phyloP scores from a whole-genome alignment of 2,888 invertebrate species.

The Leucoma salicis region DNA sequence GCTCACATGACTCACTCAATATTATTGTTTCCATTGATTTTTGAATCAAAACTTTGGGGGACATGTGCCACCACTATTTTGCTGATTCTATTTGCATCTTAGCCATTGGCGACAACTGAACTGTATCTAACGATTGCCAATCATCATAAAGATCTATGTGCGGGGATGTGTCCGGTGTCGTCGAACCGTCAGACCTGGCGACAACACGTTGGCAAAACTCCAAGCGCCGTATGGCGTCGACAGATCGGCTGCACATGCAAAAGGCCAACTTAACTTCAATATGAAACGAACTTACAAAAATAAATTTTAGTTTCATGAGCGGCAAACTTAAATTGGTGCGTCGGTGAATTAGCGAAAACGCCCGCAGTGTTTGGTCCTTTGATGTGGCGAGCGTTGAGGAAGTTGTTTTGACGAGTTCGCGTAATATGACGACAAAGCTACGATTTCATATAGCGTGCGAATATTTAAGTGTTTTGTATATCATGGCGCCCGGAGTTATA shows the following conservation, averaged over 20 bases:
- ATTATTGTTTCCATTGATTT: no score
- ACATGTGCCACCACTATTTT: no score
- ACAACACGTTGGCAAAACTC: constrained; percentile 61
- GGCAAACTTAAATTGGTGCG: neutral
- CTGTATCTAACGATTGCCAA: neutral
- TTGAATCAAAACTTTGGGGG: no score
- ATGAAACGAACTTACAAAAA: neutral
- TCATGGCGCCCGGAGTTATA: neutral
- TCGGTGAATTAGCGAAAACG: neutral
- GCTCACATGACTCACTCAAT: no score
- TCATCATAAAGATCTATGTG: constrained; percentile 11
- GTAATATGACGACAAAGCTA: neutral
- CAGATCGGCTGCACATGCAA: constrained; percentile 46
- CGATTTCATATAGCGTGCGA: neutral
- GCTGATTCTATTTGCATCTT: no score
- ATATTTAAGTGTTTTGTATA: neutral
- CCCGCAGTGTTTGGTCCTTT: neutral
- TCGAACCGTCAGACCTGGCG: constrained; percentile 55
- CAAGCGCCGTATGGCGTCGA: constrained; percentile 58
- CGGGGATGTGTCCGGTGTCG: constrained; percentile 29
- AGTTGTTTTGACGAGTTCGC: neutral
- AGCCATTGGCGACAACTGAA: neutral
- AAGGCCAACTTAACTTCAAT: constrained; percentile 14
- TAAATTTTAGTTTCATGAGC: neutral
- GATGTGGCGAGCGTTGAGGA: neutral